Evolutionary conservation across 2,888 invertebrate genomes (phyloP).

Genomic region (Octonoba sinensis): DNA sequence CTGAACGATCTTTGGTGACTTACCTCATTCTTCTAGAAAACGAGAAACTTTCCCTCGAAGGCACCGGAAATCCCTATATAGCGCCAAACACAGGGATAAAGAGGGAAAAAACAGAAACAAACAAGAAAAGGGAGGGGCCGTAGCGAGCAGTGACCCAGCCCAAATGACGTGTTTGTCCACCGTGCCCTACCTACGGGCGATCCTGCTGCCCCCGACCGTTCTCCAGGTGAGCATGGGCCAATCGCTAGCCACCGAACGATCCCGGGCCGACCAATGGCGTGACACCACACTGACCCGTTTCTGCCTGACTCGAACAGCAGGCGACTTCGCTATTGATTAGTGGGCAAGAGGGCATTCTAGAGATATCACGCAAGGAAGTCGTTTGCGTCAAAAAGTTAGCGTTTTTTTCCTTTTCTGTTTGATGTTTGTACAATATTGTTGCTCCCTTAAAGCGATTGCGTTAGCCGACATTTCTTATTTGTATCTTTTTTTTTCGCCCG

Average conservation of each 20-base stretch:
- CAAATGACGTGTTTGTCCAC: slow-evolving; percentile 41
- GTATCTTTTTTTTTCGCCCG: too few species aligned
- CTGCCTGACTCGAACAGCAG: slow-evolving; percentile 21
- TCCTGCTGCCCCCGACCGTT: slow-evolving; percentile 33
- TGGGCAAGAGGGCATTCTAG: slow-evolving; percentile 18
- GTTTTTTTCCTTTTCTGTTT: too few species aligned
- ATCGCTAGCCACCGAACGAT: slow-evolving; percentile 25
- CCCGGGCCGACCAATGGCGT: slow-evolving; percentile 47
- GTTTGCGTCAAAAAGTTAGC: too few species aligned
- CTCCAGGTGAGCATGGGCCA: slow-evolving; percentile 46
- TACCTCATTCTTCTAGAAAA: slow-evolving; percentile 1
- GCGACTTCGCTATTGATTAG: slow-evolving; percentile 29
- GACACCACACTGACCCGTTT: slow-evolving; percentile 48
- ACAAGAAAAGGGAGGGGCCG: slow-evolving; percentile 26
- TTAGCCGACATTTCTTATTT: too few species aligned
- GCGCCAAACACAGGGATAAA: too few species aligned
- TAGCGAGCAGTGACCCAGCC: slow-evolving; percentile 14
- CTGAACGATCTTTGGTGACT: too few species aligned
- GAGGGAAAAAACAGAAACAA: too few species aligned
- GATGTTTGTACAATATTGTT: too few species aligned
- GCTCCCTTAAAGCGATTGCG: too few species aligned
- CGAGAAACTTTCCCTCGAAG: slow-evolving; percentile 3
- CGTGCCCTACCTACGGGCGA: slow-evolving; percentile 46
- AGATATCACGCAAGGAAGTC: too few species aligned
- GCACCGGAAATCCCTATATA: too few species aligned